Percentiles rank a stretch among this genome's conserved stretches.
These are phyloP conservation scores for Mirounga angustirostris DNA, from an alignment of 2,113 vertebrate genomes.

Conservation along the genomic window DNA sequence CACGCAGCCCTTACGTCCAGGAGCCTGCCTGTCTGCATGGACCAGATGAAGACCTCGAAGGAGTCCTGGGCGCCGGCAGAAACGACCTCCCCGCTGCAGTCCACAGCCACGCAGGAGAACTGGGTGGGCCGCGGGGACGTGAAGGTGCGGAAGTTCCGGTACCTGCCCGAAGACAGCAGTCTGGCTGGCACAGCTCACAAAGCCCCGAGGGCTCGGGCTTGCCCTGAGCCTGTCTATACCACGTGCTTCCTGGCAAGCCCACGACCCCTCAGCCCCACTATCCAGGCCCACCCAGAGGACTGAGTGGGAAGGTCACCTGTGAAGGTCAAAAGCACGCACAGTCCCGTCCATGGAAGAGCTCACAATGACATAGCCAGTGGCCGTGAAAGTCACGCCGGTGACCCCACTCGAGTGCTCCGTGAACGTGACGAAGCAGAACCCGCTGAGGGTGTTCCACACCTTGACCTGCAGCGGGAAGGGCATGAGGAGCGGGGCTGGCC, in stretches of 20 bases:
- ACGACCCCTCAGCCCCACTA: accelerated
- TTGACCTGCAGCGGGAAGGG: constrained; percentile 90
- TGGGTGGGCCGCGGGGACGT: constrained; percentile 95
- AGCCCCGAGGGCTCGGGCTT: accelerated
- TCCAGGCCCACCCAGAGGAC: neutral
- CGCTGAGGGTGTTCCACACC: constrained; percentile 96
- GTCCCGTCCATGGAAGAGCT: constrained; percentile 97
- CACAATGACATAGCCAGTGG: constrained; percentile 93
- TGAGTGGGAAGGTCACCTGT: constrained; percentile 89
- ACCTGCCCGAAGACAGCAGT: constrained; percentile 84
- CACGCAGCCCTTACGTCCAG: constrained; percentile 90
- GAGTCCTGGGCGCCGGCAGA: constrained; percentile 97
- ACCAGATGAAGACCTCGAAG: constrained; percentile 99
- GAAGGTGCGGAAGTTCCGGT: constrained; percentile 98
- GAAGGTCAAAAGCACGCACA: constrained; percentile 96
- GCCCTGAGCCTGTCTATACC: too few species aligned
- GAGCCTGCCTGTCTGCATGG: constrained; percentile 97
- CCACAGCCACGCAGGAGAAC: constrained; percentile 96
- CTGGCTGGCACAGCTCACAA: accelerated
- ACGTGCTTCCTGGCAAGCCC: accelerated
- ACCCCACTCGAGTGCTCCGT: constrained; percentile 96
- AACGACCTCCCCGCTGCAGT: constrained; percentile 95
- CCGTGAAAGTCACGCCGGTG: constrained; percentile 93
- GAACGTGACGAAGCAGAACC: constrained; percentile 98
- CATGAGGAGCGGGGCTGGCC: accelerated